phyloP scores from a whole-genome alignment of 1,140 invertebrate genomes.

The Melitaea cinxia region DNA sequence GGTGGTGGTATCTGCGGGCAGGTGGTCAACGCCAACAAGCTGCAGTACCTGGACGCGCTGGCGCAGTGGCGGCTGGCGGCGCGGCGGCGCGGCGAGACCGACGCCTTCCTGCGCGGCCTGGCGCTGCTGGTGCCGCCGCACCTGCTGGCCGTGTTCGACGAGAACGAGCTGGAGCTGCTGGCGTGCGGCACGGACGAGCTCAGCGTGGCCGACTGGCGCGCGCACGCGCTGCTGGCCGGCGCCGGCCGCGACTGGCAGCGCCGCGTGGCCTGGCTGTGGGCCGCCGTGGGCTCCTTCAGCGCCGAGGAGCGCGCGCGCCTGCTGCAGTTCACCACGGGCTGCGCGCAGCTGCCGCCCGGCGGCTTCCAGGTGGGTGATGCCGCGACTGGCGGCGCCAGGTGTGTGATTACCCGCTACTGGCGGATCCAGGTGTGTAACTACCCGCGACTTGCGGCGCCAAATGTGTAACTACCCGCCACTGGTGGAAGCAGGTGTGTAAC shows the following conservation, averaged over 20 bases:
- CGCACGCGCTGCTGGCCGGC: conserved; percentile 93
- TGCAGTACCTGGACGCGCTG: conserved; percentile 93
- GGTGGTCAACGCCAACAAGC: conserved; percentile 90
- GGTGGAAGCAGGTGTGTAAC: too few relatives aligned
- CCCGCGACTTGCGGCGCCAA: too few relatives aligned
- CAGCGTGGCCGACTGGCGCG: conserved; percentile 93
- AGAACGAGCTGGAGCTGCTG: conserved; percentile 96
- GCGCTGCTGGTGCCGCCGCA: conserved; percentile 96
- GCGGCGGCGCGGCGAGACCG: conserved; percentile 91
- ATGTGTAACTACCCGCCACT: too few relatives aligned
- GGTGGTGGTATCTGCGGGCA: too few relatives aligned
- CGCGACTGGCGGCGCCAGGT: conserved; percentile 69
- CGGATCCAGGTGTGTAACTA: too few relatives aligned
- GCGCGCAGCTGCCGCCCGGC: conserved; percentile 94
- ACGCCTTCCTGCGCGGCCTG: conserved; percentile 93
- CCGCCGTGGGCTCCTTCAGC: conserved; percentile 94
- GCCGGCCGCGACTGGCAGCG: conserved; percentile 91
- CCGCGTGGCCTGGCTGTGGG: conserved; percentile 97
- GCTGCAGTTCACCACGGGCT: conserved; percentile 97
- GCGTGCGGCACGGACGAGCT: conserved; percentile 97
- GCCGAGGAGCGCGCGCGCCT: conserved; percentile 96
- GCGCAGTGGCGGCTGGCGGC: conserved; percentile 94
- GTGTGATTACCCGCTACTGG: too few relatives aligned
- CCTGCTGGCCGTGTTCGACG: conserved; percentile 96
- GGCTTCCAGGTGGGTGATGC: too few relatives aligned